Evolutionary conservation across 2,888 invertebrate species (phyloP), one percentile per base, ranked within the genome.

Genomic region (Hoplodrina ambigua): DNA sequence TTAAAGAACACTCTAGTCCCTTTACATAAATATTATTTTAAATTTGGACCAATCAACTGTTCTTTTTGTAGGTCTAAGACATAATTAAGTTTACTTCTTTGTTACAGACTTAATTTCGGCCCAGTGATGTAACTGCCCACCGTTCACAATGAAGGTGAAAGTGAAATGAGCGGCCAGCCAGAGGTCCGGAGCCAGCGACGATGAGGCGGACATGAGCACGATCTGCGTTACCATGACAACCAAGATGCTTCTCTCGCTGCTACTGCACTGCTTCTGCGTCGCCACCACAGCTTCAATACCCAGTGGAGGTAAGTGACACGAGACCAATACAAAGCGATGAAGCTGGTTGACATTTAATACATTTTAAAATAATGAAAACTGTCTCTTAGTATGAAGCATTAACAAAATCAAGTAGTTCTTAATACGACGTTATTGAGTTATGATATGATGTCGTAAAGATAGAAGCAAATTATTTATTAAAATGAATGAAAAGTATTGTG

Each of bases 261-360:
- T 94, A 80, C 86, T 94, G 80, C 92, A 94, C 86, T 94, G 93
- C 88, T 90, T 94, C 88, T 94, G 92, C 84, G 92, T 93, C 72
- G 92, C 92, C 63, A 94, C 94, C 82, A 94, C 95, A 65, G 93
- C 94, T 33, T 93, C 94, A 17, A 90, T 94, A 82, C 89, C 92
- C 13, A 92, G 90, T 80, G 93, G 91, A 89, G 94, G 95, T 95
- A 76, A 89, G 93, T 89, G 25, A 15, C 20, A 19, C 15, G 6
- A 20, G 3, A 44, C 11, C 17, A 49, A 13, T 4, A 46, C 11
- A 11, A 19, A 52, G 0, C 1, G 15, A 0, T 13, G 0, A 15
- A 33, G 6, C 6, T 15, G 46, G 17, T 46, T 46, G 17, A 46
- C 1, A 17, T 17, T 1, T 46, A 46, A 17, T 33, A 33, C 33